phyloP scores from a whole-genome alignment of 2,113 vertebrate species.

The Heterotilapia buettikoferi region DNA sequence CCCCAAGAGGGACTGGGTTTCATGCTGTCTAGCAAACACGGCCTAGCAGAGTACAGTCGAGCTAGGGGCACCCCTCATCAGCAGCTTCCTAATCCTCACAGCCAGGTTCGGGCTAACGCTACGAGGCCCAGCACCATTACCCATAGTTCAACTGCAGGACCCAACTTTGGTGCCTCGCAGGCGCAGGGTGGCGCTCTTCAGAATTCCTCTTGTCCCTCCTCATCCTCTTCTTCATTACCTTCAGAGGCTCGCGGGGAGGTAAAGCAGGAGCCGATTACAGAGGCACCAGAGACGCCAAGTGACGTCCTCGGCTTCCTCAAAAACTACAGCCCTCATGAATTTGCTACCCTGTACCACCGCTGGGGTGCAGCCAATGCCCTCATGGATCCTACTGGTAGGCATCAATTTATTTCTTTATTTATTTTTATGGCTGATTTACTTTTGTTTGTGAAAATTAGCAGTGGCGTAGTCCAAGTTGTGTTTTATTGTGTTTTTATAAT shows the following conservation, averaged over 20 bases:
- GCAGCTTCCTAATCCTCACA: slow-evolving; percentile 51
- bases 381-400: slow-evolving; percentile 83
- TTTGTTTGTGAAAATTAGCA: not conserved
- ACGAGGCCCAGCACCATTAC: slow-evolving; percentile 46
- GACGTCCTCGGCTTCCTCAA: slow-evolving; percentile 85
- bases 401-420: not conserved
- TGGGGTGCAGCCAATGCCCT: slow-evolving; percentile 79
- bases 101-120: slow-evolving; percentile 28
- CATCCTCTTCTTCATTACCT: slow-evolving; percentile 35
- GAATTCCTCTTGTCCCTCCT: slow-evolving; percentile 29
- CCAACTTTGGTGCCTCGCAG: slow-evolving; percentile 59
- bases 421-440: not conserved
- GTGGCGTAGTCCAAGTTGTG: not conserved
- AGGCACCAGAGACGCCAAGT: slow-evolving; percentile 72
- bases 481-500: not conserved
- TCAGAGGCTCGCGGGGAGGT: slow-evolving; percentile 39
- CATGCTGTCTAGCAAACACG: slow-evolving; percentile 76
- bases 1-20: slow-evolving; percentile 67
- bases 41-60: slow-evolving; percentile 68
- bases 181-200: not conserved
- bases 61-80: slow-evolving; percentile 65
- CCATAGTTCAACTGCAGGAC: slow-evolving; percentile 51
- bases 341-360: slow-evolving; percentile 84
- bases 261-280: slow-evolving; percentile 73
- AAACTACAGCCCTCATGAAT: slow-evolving; percentile 88